Conservation (phyloP, 2,888 invertebrate species). For the Beris chalybata region DNA sequence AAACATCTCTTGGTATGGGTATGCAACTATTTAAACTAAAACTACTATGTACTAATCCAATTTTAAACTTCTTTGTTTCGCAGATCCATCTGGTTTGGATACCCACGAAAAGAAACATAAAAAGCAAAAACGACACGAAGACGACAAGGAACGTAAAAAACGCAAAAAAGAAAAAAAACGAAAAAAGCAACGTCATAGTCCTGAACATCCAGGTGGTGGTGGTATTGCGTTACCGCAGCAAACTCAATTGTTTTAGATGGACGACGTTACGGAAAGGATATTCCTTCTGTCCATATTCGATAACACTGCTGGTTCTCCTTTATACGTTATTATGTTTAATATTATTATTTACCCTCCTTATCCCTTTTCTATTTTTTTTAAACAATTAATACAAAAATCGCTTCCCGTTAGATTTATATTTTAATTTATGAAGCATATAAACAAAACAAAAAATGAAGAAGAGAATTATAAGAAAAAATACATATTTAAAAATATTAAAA, state of each 20-base stretch:
- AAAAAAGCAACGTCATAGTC: conserved; percentile 92
- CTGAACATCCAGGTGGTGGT: conserved; percentile 69
- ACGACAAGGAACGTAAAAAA: conserved; percentile 91
- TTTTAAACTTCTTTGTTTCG: conserved; percentile 30
- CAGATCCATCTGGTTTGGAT: conserved; percentile 70
- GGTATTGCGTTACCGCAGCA: conserved; percentile 43
- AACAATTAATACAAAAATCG: too few species aligned
- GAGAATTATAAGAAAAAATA: too few species aligned
- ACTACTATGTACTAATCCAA: not conserved
- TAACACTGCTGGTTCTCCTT: too few species aligned
- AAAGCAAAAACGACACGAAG: conserved; percentile 90
- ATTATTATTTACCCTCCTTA: too few species aligned
- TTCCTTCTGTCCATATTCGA: too few species aligned
- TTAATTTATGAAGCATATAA: too few species aligned
- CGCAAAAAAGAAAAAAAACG: conserved; percentile 94
- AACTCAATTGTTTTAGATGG: conserved; percentile 45
- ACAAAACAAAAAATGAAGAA: too few species aligned
- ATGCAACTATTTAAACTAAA: not conserved
- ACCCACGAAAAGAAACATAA: conserved; percentile 94
- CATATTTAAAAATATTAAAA: too few species aligned
- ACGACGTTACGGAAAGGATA: not conserved
- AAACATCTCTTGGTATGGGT: conserved; percentile 68
- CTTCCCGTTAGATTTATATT: too few species aligned
- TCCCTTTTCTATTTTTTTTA: too few species aligned
- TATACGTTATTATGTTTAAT: too few species aligned